phyloP scores from a whole-genome alignment of 2,797 vertebrate species.

The Falco rusticolus region DNA sequence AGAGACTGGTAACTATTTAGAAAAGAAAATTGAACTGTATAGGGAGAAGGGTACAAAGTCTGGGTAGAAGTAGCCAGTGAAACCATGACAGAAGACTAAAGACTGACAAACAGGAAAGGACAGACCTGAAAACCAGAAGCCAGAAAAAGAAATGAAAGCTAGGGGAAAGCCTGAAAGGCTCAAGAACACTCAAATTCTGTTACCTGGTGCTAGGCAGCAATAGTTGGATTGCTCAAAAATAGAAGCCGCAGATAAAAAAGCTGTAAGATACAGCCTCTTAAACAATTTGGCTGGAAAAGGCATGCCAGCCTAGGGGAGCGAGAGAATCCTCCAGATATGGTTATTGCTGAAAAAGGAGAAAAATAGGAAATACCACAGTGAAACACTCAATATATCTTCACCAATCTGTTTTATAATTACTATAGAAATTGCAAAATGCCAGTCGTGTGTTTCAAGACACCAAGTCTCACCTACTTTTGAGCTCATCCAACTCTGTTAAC shows the following conservation, averaged over 20 bases:
- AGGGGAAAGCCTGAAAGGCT: background rate
- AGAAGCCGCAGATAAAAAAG: background rate
- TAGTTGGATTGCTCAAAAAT: background rate
- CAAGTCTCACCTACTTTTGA: background rate
- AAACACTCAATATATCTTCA: background rate
- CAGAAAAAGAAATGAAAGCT: background rate
- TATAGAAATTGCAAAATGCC: background rate
- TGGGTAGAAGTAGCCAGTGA: background rate
- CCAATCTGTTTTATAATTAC: background rate
- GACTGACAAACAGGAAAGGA: background rate
- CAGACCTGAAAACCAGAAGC: background rate
- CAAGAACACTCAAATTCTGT: background rate
- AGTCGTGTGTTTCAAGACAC: background rate
- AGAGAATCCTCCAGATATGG: background rate
- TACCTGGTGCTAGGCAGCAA: background rate
- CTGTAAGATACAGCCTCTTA: background rate
- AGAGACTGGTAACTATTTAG: background rate
- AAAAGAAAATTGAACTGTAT: background rate
- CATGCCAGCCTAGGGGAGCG: rapidly evolving
- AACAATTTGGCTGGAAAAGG: background rate
- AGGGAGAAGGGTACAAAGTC: background rate
- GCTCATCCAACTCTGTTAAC: background rate
- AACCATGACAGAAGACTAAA: background rate
- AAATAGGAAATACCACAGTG: background rate
- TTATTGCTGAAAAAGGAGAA: background rate